Conservation (phyloP, 2,113 vertebrate species). For the Gallinago jamesoni region DNA sequence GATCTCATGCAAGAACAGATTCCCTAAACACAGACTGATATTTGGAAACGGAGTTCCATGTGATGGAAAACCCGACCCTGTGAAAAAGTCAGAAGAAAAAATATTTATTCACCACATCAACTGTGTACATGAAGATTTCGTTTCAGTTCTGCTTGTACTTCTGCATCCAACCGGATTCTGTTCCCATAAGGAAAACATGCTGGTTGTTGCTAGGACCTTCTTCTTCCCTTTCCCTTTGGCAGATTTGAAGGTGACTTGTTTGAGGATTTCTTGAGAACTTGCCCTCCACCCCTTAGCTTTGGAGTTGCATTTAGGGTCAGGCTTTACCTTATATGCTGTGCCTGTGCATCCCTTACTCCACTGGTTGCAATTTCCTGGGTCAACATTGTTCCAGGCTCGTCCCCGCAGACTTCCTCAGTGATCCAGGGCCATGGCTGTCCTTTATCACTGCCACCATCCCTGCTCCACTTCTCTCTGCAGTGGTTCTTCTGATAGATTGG, state of each 20-base stretch:
- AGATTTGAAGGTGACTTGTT: background rate
- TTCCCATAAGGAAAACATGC: background rate
- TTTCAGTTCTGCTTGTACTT: background rate
- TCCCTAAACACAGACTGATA: background rate
- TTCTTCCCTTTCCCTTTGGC: background rate
- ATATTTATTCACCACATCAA: background rate
- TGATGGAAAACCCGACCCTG: accelerated
- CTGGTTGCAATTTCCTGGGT: background rate
- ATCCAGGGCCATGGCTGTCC: background rate
- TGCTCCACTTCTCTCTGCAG: background rate
- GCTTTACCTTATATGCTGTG: background rate
- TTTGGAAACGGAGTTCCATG: background rate
- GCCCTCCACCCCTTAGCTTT: background rate
- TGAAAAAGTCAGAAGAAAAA: background rate
- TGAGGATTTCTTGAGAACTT: background rate
- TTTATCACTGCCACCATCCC: accelerated
- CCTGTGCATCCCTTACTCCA: background rate
- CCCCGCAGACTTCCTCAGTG: background rate
- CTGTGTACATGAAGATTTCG: background rate
- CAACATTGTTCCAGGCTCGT: accelerated
- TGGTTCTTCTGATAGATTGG: background rate
- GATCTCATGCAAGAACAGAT: background rate
- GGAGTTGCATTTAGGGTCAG: background rate
- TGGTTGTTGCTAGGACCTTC: background rate
- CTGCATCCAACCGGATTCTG: background rate